Evolutionary conservation across 2,797 vertebrate genomes (phyloP), one percentile per base, ranked within the genome.

Genomic region (Mus minutoides): DNA sequence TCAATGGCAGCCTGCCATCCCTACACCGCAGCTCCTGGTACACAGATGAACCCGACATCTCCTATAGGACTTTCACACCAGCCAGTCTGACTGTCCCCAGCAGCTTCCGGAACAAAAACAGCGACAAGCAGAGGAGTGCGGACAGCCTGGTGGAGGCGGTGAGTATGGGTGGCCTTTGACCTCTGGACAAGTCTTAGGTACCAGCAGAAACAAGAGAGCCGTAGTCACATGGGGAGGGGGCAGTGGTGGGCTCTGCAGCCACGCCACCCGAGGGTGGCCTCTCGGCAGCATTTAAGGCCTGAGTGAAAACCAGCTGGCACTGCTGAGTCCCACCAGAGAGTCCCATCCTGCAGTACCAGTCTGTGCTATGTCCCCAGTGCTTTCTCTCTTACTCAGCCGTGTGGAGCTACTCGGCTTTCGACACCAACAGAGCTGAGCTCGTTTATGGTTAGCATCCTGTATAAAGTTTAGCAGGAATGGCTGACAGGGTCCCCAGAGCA

Each of bases 121-220:
- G 99, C 52, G 99, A 99, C 98, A 99, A 99, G 97, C 99, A 99
- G 98, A 99, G 99, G 98, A 99, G 99, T 0, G 99, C 99, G 0
- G 99, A 99, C 98, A 99, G 99, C 97, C 98, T 99, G 94, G 99
- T 99, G 88, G 99, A 99, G 98, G 99, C 99, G 95, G 99, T 99
- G 98, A 99, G 99, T 99, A 83, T 52, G 37, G 80, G 79, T 60
- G 37, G 76, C 37, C 34, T 26, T 19, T 0, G 2, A 64, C 31
- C 58, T 3, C 0, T 0, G 58, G 16, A 3, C 52, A 40, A 88
- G 29, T 22, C 37, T 49, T 60, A 31, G 16, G 24, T 24, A 4
- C 37, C 67, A 80, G 24, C 22, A 19, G 43, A 26, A 0, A 29
- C 2, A 0, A 71, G 69, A 79, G 84, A n/a, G 0, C 60, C 46